Conservation (phyloP, 2,113 vertebrate genomes). For the Apodemus sylvaticus region DNA sequence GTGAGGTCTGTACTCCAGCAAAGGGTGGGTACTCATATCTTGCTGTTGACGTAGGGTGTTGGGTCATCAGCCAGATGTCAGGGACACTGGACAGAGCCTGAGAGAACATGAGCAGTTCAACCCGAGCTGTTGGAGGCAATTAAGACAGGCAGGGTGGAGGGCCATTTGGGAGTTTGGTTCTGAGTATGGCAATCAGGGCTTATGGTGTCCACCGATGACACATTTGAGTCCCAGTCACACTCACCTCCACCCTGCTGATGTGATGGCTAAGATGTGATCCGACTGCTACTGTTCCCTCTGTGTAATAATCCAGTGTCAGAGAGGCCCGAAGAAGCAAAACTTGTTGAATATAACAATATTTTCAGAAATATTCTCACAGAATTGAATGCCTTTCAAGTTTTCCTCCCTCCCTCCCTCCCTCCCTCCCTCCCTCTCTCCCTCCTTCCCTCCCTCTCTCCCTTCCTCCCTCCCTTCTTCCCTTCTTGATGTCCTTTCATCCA, state of each 20-base stretch:
- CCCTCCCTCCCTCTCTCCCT: rapidly evolving
- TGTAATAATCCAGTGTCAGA: neutral
- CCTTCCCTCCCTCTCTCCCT: rapidly evolving
- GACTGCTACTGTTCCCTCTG: neutral
- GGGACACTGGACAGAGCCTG: neutral
- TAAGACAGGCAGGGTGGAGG: neutral
- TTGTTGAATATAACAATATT: neutral
- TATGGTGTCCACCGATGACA: neutral
- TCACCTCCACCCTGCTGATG: too few relatives aligned
- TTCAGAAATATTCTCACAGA: neutral
- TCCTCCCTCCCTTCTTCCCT: too few relatives aligned
- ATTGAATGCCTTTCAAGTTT: neutral
- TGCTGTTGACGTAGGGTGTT: slow-evolving; percentile 37
- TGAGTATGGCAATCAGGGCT: neutral
- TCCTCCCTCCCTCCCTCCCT: too few relatives aligned
- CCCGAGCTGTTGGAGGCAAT: neutral
- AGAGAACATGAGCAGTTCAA: neutral
- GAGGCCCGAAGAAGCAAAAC: neutral
- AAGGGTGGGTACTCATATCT: neutral
- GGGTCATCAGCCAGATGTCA: slow-evolving; percentile 53
- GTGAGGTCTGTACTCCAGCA: neutral
- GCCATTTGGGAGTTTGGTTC: neutral
- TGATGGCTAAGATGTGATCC: neutral
- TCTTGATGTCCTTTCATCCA: too few relatives aligned
- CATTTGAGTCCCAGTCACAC: neutral